A percentile compares a stretch with the other conserved stretches of the same genome.
Evolutionary conservation across 2,113 vertebrate species (phyloP).

Genomic region (Chascanopsetta lugubris): DNA sequence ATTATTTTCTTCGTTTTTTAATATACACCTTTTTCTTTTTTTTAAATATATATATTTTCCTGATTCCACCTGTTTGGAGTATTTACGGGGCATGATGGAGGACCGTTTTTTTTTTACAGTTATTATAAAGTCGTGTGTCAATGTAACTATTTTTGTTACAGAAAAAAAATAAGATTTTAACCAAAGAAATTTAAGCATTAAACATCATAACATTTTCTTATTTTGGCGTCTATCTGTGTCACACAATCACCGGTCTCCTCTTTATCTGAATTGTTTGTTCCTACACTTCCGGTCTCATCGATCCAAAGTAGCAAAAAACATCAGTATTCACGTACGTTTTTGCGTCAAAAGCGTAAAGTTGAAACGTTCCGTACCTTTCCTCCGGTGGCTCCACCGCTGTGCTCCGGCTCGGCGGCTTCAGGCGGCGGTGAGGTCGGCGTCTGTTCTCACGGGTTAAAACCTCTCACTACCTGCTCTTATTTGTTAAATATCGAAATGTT

Average conservation of each 20-base stretch:
- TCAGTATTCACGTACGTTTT: background rate
- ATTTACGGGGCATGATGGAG: background rate
- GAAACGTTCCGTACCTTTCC: conserved; percentile 58
- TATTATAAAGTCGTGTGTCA: no score
- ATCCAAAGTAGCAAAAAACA: background rate
- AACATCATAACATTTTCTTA: background rate
- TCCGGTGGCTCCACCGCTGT: conserved; percentile 34
- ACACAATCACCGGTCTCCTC: background rate
- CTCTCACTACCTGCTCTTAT: no score
- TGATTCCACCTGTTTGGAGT: background rate
- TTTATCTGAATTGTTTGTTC: background rate
- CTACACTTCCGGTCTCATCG: background rate
- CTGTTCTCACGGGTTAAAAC: conserved; percentile 23
- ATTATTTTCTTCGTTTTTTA: no score
- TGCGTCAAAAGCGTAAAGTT: background rate
- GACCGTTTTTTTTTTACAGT: no score
- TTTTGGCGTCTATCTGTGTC: background rate
- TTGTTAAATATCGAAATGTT: background rate
- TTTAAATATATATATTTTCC: background rate
- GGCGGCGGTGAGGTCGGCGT: conserved; percentile 31
- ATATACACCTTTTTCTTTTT: no score
- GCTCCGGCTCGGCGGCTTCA: conserved; percentile 41
- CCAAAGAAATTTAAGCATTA: conserved; percentile 1
- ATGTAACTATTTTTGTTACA: no score
- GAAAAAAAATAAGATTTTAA: no score